Evolutionary conservation across 2,888 invertebrate species (phyloP).

Genomic region (Mimas tiliae): DNA sequence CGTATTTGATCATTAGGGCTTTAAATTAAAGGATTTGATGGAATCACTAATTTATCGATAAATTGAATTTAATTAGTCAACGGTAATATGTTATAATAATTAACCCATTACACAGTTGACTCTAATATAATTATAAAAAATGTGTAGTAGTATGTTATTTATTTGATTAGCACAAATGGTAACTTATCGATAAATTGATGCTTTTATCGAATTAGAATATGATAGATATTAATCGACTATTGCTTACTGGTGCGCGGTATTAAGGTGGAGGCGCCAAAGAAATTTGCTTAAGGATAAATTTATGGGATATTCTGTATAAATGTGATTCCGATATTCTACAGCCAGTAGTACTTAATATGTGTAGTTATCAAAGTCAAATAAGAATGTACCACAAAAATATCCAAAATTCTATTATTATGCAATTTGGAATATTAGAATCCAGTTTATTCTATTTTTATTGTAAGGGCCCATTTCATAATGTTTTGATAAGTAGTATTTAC

Average conservation of each 20-base stretch:
- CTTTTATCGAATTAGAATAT: neutral
- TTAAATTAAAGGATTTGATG: neutral
- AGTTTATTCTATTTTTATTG: too few species aligned
- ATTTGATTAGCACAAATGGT: too few species aligned
- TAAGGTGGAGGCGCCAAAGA: neutral
- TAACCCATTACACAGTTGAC: neutral
- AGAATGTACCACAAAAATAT: too few species aligned
- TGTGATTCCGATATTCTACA: constrained; percentile 1
- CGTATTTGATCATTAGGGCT: neutral
- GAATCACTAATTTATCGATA: neutral
- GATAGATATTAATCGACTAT: constrained; percentile 1
- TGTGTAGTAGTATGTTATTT: neutral
- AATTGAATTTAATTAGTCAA: neutral
- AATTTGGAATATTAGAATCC: too few species aligned
- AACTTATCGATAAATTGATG: constrained; percentile 1
- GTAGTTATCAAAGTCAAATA: too few species aligned
- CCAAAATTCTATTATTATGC: too few species aligned
- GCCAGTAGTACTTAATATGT: too few species aligned
- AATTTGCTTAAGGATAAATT: neutral
- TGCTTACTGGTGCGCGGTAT: constrained; percentile 8
- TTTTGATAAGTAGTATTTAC: too few species aligned
- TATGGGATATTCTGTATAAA: constrained; percentile 1
- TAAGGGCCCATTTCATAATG: too few species aligned
- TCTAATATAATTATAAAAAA: neutral
- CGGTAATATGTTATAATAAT: neutral